Evolutionary conservation across 2,797 vertebrate species (phyloP), one percentile per base, ranked within the genome.

Genomic region (Amphiprion clarkii): DNA sequence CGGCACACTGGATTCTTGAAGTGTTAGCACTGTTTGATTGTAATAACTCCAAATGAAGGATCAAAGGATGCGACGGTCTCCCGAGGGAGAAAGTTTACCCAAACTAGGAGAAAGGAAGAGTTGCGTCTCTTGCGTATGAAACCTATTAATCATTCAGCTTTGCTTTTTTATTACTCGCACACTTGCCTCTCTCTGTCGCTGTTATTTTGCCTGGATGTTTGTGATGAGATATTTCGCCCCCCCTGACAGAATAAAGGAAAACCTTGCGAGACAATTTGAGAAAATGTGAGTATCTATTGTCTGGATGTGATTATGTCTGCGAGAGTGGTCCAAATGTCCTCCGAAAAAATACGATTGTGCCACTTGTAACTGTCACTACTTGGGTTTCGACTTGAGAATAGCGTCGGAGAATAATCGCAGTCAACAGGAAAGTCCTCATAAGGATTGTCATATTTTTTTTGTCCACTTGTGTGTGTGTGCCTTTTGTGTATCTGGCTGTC

Each of bases 71-170:
- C 44, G 0, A 54, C 74, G 4, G 69, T 27, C 17, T 77, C 79
- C 63, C 53, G 2, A 55, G 59, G 72, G 77, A 71, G 61, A 48
- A 81, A 68, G 79, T 82, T 87, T 60, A 74, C 51, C 36, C 68
- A 65, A 79, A 87, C 57, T 69, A 42, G 33, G 42, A 58, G 57
- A 68, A 65, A 79, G 62, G 76, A 63, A 61, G 69, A 78, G 62
- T 79, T 76, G 21, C 48, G 58, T 67, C 68, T 72, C 60, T 65
- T 67, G 49, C 9, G 9, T 83, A 59, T 81, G 40, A 16, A 61
- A 52, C 73, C 65, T 79, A 84, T 90, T 89, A 86, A 91, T 92
- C 83, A 86, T 80, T 62, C 76, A 55, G 62, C 76, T 39, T 31
- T 53, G 62, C 31, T 78, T 51, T 82, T 74, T 31, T 31, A 7